Conservation (phyloP, 2,797 vertebrate species). For the Poeciliopsis gracilis region DNA sequence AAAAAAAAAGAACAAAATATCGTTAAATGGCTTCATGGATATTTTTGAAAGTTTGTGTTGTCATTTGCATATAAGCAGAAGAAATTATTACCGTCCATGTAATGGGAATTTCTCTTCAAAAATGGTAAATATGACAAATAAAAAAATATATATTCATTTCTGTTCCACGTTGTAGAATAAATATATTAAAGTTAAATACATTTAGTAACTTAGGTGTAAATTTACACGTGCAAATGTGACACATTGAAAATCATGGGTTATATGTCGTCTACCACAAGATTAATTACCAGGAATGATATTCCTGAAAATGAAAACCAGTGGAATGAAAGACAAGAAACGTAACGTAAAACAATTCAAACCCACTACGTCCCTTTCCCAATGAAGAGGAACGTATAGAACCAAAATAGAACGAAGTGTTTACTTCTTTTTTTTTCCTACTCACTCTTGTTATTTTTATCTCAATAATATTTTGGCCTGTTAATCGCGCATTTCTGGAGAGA, state of each 20-base stretch:
- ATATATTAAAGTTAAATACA: not conserved
- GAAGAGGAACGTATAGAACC: no score
- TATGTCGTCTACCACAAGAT: not conserved
- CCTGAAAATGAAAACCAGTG: not conserved
- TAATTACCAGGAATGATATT: not conserved
- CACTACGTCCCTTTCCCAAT: not conserved
- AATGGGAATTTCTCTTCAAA: not conserved
- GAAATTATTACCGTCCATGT: not conserved
- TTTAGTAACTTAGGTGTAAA: not conserved
- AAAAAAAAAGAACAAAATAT: no score
- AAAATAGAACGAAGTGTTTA: not conserved
- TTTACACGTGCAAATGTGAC: not conserved
- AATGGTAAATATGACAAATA: not conserved
- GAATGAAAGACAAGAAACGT: not conserved
- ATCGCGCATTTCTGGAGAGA: slow-evolving; percentile 31
- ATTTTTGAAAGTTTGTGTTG: not conserved
- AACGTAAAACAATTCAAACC: not conserved
- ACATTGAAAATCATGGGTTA: not conserved
- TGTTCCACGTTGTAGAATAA: not conserved
- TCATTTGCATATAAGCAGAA: not conserved
- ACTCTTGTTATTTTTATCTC: slow-evolving; percentile 24
- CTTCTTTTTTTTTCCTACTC: no score
- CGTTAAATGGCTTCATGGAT: slow-evolving; percentile 1
- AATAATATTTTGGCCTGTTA: slow-evolving; percentile 23
- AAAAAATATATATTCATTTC: not conserved